A percentile compares a stretch with the other conserved stretches of the same genome.
Evolutionary conservation across 2,888 invertebrate species (phyloP).

Genomic region (Halictus ligatus): DNA sequence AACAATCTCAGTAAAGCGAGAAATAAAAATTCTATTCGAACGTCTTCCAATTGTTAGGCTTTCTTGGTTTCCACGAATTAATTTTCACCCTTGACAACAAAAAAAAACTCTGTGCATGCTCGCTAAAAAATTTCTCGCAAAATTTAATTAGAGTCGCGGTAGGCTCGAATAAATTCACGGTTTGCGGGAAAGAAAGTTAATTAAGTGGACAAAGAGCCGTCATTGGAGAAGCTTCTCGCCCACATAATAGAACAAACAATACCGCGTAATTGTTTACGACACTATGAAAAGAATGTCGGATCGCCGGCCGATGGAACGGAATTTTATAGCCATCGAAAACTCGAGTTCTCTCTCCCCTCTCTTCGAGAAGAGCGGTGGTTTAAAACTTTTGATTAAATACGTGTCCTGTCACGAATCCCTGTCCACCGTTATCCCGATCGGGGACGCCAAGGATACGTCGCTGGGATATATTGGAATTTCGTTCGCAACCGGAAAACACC

Average conservation of each 20-base stretch:
- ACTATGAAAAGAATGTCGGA: background rate
- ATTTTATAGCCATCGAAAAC: background rate
- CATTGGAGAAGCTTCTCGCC: background rate
- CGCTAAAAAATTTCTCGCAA: background rate
- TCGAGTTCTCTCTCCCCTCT: background rate
- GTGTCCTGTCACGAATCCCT: background rate
- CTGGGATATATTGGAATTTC: slow-evolving; percentile 26
- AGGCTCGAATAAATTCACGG: background rate
- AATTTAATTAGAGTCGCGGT: background rate
- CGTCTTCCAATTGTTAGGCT: too few species aligned
- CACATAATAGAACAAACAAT: background rate
- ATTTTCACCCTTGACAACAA: background rate
- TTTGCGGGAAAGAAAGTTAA: background rate
- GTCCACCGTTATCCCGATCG: background rate
- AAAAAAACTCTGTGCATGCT: background rate
- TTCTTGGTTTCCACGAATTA: background rate
- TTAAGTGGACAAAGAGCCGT: background rate
- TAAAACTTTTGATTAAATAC: slow-evolving; percentile 18
- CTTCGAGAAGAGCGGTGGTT: background rate
- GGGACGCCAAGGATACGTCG: background rate
- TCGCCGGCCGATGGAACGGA: background rate
- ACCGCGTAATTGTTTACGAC: background rate
- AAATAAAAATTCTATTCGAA: too few species aligned
- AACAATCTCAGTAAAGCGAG: too few species aligned
- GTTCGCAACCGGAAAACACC: background rate